These are phyloP conservation scores for Callopanchax toddi DNA, from an alignment of 2,113 vertebrate genomes.

Conservation along the genomic window DNA sequence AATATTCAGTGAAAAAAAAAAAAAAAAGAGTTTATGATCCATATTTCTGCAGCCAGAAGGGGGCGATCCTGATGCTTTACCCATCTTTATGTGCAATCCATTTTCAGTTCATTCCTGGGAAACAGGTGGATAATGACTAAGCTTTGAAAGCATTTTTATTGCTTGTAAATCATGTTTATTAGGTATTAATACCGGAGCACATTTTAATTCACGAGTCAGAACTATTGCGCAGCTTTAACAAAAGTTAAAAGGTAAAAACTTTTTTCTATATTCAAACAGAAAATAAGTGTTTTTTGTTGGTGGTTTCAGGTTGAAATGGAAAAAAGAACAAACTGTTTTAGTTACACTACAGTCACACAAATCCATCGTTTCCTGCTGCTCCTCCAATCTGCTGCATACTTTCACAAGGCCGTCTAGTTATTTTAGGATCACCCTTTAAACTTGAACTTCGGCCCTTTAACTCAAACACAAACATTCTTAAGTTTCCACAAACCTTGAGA, in stretches of 20 bases:
- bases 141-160: conserved; percentile 5
- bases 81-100: not conserved
- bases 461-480: conserved; percentile 64
- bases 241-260: not conserved
- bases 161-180: too few species aligned
- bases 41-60: not conserved
- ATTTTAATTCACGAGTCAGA: not conserved
- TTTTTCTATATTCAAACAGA: too few species aligned
- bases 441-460: conserved; percentile 53
- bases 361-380: conserved; percentile 58
- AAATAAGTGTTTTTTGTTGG: too few species aligned
- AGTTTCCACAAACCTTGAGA: conserved; percentile 58
- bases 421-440: conserved; percentile 73
- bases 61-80: not conserved
- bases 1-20: too few species aligned
- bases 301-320: not conserved
- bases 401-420: conserved; percentile 74
- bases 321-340: not conserved
- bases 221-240: not conserved
- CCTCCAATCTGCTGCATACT: conserved; percentile 47
- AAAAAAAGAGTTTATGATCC: not conserved
- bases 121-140: not conserved
- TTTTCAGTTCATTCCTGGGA: fast-evolving
- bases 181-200: not conserved
- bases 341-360: conserved; percentile 1